These are phyloP conservation scores for Ophraella communa DNA, from an alignment of 2,888 invertebrate species.

Conservation along the genomic window DNA sequence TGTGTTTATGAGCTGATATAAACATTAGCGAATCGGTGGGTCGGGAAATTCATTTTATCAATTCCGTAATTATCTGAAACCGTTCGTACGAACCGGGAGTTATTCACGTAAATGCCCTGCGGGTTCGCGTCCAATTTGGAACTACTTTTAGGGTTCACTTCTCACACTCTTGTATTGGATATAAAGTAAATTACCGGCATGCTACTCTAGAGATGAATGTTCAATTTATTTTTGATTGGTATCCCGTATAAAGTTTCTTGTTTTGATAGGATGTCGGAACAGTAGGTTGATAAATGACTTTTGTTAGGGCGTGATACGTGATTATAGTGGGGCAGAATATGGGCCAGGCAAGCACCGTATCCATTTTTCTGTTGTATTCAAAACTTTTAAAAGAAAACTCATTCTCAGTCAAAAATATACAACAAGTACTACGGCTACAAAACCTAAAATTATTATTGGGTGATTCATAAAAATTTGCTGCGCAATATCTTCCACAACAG, in stretches of 20 bases:
- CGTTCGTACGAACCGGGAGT: neutral
- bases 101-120: neutral
- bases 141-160: neutral
- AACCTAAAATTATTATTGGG: no score
- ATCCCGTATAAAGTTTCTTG: slow-evolving; percentile 31
- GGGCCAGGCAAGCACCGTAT: no score
- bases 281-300: slow-evolving; percentile 25
- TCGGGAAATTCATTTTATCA: neutral
- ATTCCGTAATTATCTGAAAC: neutral
- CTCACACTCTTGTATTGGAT: neutral
- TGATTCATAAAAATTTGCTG: no score
- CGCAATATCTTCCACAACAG: no score
- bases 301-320: slow-evolving; percentile 13
- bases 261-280: slow-evolving; percentile 31
- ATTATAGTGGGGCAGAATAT: neutral
- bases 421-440: no score
- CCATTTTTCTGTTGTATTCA: no score
- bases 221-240: slow-evolving; percentile 20
- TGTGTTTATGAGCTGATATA: neutral
- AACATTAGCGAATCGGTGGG: neutral
- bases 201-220: slow-evolving; percentile 13
- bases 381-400: no score
- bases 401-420: no score
- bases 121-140: no score
- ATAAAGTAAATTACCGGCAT: slow-evolving; percentile 16